Percentiles rank a stretch among this genome's conserved stretches.
These are phyloP conservation scores for Menidia beryllina DNA, from an alignment of 2,113 vertebrate species.

Conservation along the genomic window DNA sequence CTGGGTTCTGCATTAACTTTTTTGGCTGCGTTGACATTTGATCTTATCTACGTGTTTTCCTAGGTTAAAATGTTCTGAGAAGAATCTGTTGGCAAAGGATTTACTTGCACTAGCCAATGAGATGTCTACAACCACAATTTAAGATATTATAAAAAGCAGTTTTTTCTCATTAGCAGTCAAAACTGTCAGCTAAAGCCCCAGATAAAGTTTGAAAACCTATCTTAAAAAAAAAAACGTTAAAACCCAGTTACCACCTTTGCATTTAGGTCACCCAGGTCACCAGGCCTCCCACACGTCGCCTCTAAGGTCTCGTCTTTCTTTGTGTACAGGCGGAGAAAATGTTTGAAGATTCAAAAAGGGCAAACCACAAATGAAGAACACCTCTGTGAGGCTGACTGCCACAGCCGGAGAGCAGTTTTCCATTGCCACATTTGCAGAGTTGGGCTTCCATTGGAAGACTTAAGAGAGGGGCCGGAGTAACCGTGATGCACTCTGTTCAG, in stretches of 20 bases:
- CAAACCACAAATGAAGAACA: constrained; percentile 59
- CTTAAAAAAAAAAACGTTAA: too few species aligned
- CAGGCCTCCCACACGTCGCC: constrained; percentile 17
- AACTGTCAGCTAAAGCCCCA: background rate
- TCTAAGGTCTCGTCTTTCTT: constrained; percentile 5
- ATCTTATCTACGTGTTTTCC: background rate
- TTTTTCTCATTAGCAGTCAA: background rate
- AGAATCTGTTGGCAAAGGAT: constrained; percentile 1
- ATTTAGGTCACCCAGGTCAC: background rate
- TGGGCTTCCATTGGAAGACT: constrained; percentile 38
- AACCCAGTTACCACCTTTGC: constrained; percentile 3
- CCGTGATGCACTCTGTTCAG: constrained; percentile 31
- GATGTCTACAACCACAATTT: background rate
- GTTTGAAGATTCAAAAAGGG: constrained; percentile 47
- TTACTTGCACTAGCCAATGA: background rate
- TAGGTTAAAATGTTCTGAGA: background rate
- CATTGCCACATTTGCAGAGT: constrained; percentile 7
- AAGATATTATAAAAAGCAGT: background rate
- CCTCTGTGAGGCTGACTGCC: background rate
- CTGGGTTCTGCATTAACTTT: too few species aligned
- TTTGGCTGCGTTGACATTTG: too few species aligned
- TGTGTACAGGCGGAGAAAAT: constrained; percentile 21
- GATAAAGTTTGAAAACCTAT: background rate
- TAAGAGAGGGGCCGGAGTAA: background rate
- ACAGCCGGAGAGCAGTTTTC: constrained; percentile 44